Conservation (phyloP, 2,888 invertebrate species). For the Kryphioiulus occultus region DNA sequence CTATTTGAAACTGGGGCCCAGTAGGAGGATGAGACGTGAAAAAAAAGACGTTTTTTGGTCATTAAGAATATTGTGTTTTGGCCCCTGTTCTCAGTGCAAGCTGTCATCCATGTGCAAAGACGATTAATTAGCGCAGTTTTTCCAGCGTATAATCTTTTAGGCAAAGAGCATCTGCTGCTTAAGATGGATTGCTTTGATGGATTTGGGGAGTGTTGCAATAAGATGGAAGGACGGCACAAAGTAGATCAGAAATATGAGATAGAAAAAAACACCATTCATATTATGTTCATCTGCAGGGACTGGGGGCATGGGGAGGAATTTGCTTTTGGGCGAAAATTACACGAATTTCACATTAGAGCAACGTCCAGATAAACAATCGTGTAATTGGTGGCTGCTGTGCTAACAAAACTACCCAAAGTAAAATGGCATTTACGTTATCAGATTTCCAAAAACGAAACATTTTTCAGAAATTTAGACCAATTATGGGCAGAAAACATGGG, state of each 20-base stretch:
- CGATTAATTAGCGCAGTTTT: slow-evolving; percentile 46
- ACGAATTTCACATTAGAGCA: slow-evolving; percentile 32
- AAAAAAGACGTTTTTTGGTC: slow-evolving; percentile 32
- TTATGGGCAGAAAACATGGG: neutral
- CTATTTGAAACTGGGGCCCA: neutral
- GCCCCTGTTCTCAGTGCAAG: slow-evolving; percentile 42
- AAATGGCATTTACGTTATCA: neutral
- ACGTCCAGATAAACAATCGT: slow-evolving; percentile 9
- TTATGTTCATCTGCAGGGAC: neutral
- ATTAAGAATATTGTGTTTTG: slow-evolving; percentile 32
- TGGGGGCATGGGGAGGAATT: neutral
- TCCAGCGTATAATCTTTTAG: slow-evolving; percentile 42
- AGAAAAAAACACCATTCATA: neutral
- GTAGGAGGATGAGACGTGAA: neutral
- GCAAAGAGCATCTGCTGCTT: slow-evolving; percentile 46
- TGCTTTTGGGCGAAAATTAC: neutral
- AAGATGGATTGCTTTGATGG: slow-evolving; percentile 45
- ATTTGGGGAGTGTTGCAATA: slow-evolving; percentile 42
- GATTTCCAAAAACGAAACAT: neutral
- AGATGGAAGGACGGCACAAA: slow-evolving; percentile 13
- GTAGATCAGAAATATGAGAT: slow-evolving; percentile 32
- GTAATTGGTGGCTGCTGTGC: neutral
- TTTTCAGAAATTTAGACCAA: neutral
- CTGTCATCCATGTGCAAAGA: slow-evolving; percentile 46
- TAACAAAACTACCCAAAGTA: neutral